A percentile compares a stretch with the other conserved stretches of the same genome.
Evolutionary conservation across 2,113 vertebrate species (phyloP).

Genomic region (Plestiodon gilberti): DNA sequence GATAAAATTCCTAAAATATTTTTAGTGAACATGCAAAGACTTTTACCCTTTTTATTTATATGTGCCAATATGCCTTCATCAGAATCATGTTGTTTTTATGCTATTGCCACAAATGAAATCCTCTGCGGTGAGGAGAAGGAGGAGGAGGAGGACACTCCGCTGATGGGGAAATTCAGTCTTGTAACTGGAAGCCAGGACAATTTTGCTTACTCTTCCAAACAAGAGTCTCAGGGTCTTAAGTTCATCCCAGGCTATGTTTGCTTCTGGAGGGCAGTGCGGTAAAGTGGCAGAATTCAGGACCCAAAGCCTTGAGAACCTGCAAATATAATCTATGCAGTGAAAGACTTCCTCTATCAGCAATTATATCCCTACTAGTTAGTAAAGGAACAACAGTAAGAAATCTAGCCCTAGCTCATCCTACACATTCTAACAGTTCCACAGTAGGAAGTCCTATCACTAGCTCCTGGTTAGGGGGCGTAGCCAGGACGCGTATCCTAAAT

Average conservation of each 20-base stretch:
- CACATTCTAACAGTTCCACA: not conserved
- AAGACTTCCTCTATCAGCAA: not conserved
- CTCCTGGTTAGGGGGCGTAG: not conserved
- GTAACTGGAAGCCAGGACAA: not conserved
- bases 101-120: not conserved
- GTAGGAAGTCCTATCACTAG: not conserved
- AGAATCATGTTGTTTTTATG: not conserved
- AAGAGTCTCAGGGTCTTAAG: not conserved
- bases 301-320: not conserved
- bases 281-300: not conserved
- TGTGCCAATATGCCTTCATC: not conserved
- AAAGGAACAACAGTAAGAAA: not conserved
- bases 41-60: not conserved
- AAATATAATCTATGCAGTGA: not conserved
- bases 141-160: not conserved
- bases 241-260: not conserved
- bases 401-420: not conserved
- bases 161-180: not conserved
- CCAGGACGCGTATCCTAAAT: not conserved
- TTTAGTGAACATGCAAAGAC: not conserved
- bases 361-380: not conserved
- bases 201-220: not conserved
- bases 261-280: not conserved
- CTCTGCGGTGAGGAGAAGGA: not conserved
- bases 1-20: not conserved